phyloP scores from a whole-genome alignment of 2,888 invertebrate species.

The Drosophila rellima region DNA sequence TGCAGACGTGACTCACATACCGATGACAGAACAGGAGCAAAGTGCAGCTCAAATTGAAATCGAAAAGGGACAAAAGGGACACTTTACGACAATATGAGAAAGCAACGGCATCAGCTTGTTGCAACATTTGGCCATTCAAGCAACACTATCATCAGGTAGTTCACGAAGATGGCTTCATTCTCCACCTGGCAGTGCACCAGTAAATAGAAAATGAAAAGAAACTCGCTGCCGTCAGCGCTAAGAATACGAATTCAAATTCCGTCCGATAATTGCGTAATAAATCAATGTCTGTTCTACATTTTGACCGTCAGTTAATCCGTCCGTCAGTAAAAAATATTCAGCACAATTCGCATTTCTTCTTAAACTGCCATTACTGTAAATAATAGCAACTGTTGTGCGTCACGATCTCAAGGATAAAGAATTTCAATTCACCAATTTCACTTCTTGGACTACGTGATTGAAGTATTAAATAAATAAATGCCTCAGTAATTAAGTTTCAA shows the following conservation, averaged over 20 bases:
- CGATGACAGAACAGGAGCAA: conserved; percentile 59
- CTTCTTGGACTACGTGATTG: conserved; percentile 5
- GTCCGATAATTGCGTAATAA: conserved; percentile 67
- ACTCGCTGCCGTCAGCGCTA: conserved; percentile 22
- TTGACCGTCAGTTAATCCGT: conserved; percentile 48
- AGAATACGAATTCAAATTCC: conserved; percentile 48
- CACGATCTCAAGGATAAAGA: conserved; percentile 17
- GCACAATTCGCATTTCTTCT: conserved; percentile 27
- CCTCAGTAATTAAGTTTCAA: background rate
- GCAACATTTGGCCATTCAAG: conserved; percentile 32
- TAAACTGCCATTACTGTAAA: conserved; percentile 48
- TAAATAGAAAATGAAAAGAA: conserved; percentile 1
- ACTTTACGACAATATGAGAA: conserved; percentile 21
- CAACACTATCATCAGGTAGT: conserved; percentile 1
- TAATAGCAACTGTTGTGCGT: conserved; percentile 50
- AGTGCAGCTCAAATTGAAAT: conserved; percentile 50
- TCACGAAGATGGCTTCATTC: conserved; percentile 28
- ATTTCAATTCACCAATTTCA: conserved; percentile 8
- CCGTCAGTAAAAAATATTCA: conserved; percentile 27
- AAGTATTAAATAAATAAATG: background rate
- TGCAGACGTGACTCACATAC: conserved; percentile 75
- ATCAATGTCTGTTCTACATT: conserved; percentile 73
- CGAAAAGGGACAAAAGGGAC: conserved; percentile 37
- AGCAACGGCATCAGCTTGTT: conserved; percentile 40
- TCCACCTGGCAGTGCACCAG: conserved; percentile 9